These are phyloP conservation scores for Ernsta delagoae DNA, from an alignment of 2,888 invertebrate genomes.

Conservation along the genomic window DNA sequence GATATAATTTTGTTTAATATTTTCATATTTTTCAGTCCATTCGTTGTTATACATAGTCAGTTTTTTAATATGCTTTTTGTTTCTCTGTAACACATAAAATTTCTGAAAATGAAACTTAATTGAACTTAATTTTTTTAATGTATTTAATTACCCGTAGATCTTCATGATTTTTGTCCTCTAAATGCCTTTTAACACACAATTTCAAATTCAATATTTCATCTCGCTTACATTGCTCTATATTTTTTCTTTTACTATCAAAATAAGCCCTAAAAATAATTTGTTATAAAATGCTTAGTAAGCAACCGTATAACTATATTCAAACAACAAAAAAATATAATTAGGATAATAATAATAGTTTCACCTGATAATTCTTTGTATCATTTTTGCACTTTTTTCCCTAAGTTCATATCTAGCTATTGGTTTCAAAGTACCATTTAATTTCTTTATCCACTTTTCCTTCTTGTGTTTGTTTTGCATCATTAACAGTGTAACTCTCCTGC, in stretches of 20 bases:
- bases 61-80: conserved; percentile 19
- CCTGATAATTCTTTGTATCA: conserved; percentile 65
- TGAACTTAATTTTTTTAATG: not conserved
- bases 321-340: too few species aligned
- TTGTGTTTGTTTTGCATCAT: conserved; percentile 46
- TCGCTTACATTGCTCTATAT: conserved; percentile 49
- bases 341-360: too few species aligned
- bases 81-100: conserved; percentile 16
- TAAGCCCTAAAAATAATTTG: conserved; percentile 54
- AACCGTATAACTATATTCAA: too few species aligned
- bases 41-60: conserved; percentile 49
- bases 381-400: conserved; percentile 54
- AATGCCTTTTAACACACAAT: conserved; percentile 44
- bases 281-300: too few species aligned
- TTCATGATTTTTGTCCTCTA: conserved; percentile 9
- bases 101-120: too few species aligned
- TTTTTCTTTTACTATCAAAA: conserved; percentile 62
- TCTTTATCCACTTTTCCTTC: conserved; percentile 62
- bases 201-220: conserved; percentile 58
- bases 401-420: conserved; percentile 54
- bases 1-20: conserved; percentile 51
- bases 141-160: not conserved
- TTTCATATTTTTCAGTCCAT: conserved; percentile 47
- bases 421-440: conserved; percentile 47
- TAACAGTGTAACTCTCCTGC: conserved; percentile 54